Base-by-base conservation (phyloP, 2,113 vertebrate genomes). In the Columba livia region DNA sequence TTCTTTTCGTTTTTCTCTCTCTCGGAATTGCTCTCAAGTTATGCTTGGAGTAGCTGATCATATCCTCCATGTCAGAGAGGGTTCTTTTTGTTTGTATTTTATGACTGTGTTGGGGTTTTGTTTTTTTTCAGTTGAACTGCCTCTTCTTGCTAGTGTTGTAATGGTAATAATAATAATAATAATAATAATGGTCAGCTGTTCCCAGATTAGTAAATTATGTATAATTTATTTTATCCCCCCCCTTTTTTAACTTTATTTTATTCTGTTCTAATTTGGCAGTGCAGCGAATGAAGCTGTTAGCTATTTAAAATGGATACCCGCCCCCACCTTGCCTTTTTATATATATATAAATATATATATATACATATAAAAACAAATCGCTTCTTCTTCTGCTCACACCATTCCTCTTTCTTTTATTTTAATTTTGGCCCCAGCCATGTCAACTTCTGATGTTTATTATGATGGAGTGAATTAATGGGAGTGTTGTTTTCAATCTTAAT, bases 141-240 rank as follows among this genome's bases (percentile, higher is more conserved):
- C 99, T 99, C 98, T 98, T 97, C 98, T 98, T 98, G 95, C 97
- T 99, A 99, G 98, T 99, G 98, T 98, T 98, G 95, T 98, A 97
- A 98, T 97, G 86, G 98, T 99, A 99, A 98, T 99, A 98, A 98
- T 99, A 98, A 98, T 99, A 99, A 97, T 99, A 98, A 97, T 98
- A 98, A 99, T 99, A 98, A 98, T 99, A 98, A 99, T 98, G 98
- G 98, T 99, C 99, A 98, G 98, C 98, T 97, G 98, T 98, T 99
- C 98, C 98, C 99, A 98, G 98, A 98, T 99, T 99, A 99, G 99
- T 99, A 99, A 99, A 98, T 99, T 99, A 99, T 99, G 98, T 99
- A 99, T 99, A 99, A 99, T 99, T 99, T 99, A 99, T 99, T 99
- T 98, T 97, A 97, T 97, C 98, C 96, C 91, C 94, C 98, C 93